phyloP scores from a whole-genome alignment of 2,888 invertebrate species.

The Tethea ocularis region DNA sequence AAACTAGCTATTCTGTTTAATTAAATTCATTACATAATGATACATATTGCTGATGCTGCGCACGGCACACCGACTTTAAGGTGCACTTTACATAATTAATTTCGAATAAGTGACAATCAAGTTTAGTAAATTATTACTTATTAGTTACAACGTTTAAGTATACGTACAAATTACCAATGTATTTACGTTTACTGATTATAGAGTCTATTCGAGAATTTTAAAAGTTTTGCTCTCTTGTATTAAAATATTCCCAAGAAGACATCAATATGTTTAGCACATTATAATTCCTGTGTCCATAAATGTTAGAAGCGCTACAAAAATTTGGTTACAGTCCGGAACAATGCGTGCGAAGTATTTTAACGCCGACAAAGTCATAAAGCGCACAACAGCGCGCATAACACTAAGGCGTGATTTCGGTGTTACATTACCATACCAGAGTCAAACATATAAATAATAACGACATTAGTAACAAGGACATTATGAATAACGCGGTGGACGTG shows the following conservation, averaged over 20 bases:
- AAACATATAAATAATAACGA: not conserved
- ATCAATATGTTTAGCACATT: not conserved
- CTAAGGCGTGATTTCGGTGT: not conserved
- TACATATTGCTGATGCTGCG: slow-evolving; percentile 19
- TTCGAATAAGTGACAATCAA: slow-evolving; percentile 9
- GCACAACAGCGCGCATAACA: not conserved
- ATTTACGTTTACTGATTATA: not conserved
- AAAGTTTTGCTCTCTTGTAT: not conserved
- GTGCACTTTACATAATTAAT: slow-evolving; percentile 25
- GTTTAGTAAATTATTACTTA: not conserved
- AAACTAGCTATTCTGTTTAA: slow-evolving; percentile 22
- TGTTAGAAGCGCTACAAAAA: not conserved
- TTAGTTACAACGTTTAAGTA: not conserved
- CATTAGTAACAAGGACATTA: not conserved
- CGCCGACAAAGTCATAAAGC: not conserved
- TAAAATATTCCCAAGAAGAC: not conserved
- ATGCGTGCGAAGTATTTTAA: not conserved
- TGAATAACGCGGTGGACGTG: slow-evolving; percentile 26
- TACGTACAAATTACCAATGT: not conserved
- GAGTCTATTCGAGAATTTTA: not conserved
- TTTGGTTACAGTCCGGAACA: not conserved
- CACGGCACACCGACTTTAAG: slow-evolving; percentile 16
- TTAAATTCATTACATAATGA: slow-evolving; percentile 32
- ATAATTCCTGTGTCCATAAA: not conserved
- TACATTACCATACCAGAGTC: not conserved